Evolutionary conservation across 2,797 vertebrate species (phyloP), one percentile per base, ranked within the genome.

Genomic region (Lutjanus argentimaculatus): DNA sequence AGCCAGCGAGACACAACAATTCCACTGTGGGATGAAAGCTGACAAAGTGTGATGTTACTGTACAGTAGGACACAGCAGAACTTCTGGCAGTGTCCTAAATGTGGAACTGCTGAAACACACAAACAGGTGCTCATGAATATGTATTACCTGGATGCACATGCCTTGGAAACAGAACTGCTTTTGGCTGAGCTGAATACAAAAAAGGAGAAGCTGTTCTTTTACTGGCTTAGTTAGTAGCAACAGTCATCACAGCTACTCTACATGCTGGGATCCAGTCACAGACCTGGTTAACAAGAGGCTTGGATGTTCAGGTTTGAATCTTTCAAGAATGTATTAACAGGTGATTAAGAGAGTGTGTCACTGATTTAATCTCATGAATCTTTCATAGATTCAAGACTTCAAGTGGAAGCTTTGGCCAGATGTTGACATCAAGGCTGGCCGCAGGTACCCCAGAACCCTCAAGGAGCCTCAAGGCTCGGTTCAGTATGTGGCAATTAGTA

Each of bases 81-180:
- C 40, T 30, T 63, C 72, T 76, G 72, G 79, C 75, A 70, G 79
- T 7, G n/a, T 57, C 58, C 43, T 52, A 46, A 63, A 75, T 57
- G 67, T 75, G 58, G 22, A 81, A 46, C 70, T 25, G 40, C 65
- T 30, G 21, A 61, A 64, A 57, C 74, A 58, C 12, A 63, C 62
- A 83, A 56, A 65, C 72, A 76, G 67, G 53, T 75, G 52, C 61
- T 70, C 45, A 74, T 85, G 73, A 85, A 85, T 88, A 80, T 85
- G 61, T 51, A 88, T 75, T 63, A 80, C 73, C 73, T 65, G 75
- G 59, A 66, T 6, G 52, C 64, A 75, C 48, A 25, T 30, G 72
- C 13, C 36, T 53, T 40, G 6, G 21, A 59, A 74, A 77, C 17
- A 66, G 45, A 74, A 12, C 3, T 57, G 55, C 19, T 22, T 25